Evolutionary conservation across 2,797 vertebrate genomes (phyloP).

Genomic region (Malurus splendens): DNA sequence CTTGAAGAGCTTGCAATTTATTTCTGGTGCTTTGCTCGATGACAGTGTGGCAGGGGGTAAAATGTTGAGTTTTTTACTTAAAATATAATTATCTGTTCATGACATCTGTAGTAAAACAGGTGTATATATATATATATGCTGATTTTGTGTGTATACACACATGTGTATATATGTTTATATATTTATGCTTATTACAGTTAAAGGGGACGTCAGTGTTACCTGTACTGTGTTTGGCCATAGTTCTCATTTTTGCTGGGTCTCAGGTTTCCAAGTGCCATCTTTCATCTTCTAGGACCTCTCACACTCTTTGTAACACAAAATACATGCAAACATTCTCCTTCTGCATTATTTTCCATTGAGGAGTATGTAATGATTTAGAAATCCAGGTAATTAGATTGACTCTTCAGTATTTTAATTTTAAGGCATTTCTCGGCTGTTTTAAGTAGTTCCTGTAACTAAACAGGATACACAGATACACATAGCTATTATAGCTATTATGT

Average conservation of each 20-base stretch:
- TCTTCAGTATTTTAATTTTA: not conserved
- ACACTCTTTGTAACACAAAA: not conserved
- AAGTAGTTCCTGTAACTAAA: not conserved
- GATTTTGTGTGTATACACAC: rapidly evolving
- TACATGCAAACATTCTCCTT: not conserved
- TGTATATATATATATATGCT: not conserved
- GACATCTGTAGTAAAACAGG: not conserved
- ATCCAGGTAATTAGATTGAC: not conserved
- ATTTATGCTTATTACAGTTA: not conserved
- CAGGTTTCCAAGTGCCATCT: not conserved
- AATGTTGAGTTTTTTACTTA: not conserved
- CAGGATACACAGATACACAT: not conserved
- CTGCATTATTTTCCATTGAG: not conserved
- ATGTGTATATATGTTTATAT: not conserved
- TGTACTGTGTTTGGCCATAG: not conserved
- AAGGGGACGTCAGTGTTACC: not conserved
- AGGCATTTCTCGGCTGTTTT: not conserved
- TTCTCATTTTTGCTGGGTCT: not conserved
- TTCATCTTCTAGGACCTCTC: not conserved
- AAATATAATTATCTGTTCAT: not conserved
- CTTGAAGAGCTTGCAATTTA: not conserved
- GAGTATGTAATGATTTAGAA: not conserved
- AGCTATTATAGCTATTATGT: not conserved
- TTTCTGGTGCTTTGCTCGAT: not conserved
- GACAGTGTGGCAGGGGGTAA: not conserved